Evolutionary conservation across 2,888 invertebrate genomes (phyloP).

Genomic region (Anagyrus pseudococci): DNA sequence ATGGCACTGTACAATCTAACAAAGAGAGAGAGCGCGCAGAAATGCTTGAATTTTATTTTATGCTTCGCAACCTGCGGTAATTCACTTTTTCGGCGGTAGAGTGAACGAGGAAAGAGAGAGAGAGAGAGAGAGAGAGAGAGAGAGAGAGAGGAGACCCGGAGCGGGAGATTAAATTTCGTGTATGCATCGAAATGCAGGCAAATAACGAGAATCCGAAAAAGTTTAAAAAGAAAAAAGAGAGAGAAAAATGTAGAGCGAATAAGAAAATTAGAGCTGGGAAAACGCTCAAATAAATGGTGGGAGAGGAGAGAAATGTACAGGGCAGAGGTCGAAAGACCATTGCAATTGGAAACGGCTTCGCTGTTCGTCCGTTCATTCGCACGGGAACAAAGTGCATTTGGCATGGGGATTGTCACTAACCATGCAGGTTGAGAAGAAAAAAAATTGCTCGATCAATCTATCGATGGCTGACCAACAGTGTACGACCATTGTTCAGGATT

Average conservation of each 20-base stretch:
- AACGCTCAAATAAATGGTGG: conserved; percentile 3
- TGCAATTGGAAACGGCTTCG: not conserved
- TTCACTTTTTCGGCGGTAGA: conserved; percentile 4
- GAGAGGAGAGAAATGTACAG: not conserved
- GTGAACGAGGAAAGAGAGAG: not conserved
- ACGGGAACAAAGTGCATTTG: conserved; percentile 4
- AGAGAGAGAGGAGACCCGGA: not conserved
- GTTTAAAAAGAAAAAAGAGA: conserved; percentile 11
- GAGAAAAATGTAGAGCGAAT: not conserved
- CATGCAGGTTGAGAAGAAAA: not conserved
- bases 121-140: not conserved
- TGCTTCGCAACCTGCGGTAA: conserved; percentile 15
- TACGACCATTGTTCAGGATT: not conserved
- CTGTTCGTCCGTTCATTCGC: not conserved
- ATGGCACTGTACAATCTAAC: not conserved
- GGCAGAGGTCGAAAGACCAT: not conserved
- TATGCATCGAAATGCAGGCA: conserved; percentile 20
- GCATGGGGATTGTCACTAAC: conserved; percentile 1
- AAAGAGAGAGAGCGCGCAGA: not conserved
- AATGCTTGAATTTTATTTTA: conserved; percentile 16
- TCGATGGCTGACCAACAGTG: not conserved
- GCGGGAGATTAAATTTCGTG: conserved; percentile 27
- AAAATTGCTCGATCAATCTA: not conserved
- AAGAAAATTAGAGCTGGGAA: not conserved
- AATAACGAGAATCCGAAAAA: conserved; percentile 14